Conservation (phyloP, 2,888 invertebrate genomes). For the Tinea trinotella region DNA sequence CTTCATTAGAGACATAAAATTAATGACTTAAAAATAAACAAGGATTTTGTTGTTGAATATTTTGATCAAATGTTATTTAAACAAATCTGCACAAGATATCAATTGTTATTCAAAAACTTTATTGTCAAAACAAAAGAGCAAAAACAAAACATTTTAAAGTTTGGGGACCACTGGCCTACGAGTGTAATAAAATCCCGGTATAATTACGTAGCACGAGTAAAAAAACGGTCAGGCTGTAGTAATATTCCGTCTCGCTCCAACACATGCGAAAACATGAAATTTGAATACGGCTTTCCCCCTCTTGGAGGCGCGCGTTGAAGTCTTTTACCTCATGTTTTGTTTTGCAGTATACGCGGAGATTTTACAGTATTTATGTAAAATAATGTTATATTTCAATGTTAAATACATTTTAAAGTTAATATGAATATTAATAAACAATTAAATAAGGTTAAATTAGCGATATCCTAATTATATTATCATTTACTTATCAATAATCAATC, state of each 20-base stretch:
- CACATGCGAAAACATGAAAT: conserved; percentile 35
- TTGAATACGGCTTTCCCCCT: conserved; percentile 34
- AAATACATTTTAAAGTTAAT: too few species aligned
- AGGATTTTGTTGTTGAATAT: too few species aligned
- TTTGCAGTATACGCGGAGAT: conserved; percentile 33
- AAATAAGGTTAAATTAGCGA: too few species aligned
- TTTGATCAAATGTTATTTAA: too few species aligned
- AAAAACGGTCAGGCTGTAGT: conserved; percentile 33
- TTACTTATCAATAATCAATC: too few species aligned
- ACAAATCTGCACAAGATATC: too few species aligned
- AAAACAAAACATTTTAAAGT: background rate
- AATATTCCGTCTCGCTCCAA: conserved; percentile 47
- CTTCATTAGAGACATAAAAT: too few species aligned
- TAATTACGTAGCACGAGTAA: conserved; percentile 55
- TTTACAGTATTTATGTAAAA: background rate
- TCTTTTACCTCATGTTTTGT: conserved; percentile 39
- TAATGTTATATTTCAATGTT: background rate
- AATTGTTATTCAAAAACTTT: too few species aligned
- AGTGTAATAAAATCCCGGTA: conserved; percentile 57
- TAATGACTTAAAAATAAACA: too few species aligned
- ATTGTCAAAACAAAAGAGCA: too few species aligned
- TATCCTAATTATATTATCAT: too few species aligned
- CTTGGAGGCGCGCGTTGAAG: conserved; percentile 55
- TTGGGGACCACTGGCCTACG: conserved; percentile 24
- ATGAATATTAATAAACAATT: too few species aligned